Conservation (phyloP, 2,888 invertebrate genomes). For the Seira sanloemensis region DNA sequence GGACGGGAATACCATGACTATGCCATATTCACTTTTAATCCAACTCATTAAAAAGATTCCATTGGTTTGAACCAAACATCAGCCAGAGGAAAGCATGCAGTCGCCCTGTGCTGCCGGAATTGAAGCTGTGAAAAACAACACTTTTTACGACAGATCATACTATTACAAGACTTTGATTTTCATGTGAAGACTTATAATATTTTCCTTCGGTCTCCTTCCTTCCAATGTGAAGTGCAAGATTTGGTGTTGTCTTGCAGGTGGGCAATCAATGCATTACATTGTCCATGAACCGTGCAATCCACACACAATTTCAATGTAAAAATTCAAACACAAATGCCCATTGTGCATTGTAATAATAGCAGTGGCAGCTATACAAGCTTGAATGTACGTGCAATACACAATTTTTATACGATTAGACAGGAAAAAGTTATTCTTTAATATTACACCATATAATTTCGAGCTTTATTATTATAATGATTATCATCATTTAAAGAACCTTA, state of each 20-base stretch:
- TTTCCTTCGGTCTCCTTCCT: too few relatives aligned
- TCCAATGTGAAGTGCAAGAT: too few relatives aligned
- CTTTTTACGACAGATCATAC: too few relatives aligned
- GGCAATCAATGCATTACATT: not conserved
- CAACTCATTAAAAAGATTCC: not conserved
- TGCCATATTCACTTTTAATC: not conserved
- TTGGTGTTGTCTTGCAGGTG: too few relatives aligned
- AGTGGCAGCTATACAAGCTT: not conserved
- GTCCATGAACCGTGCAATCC: not conserved
- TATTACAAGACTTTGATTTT: too few relatives aligned
- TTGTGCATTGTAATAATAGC: too few relatives aligned
- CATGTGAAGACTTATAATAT: too few relatives aligned
- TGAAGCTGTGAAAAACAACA: too few relatives aligned
- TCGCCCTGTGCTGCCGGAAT: too few relatives aligned
- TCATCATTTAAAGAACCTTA: constrained; percentile 21
- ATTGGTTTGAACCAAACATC: not conserved
- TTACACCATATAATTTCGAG: not conserved
- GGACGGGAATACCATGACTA: not conserved
- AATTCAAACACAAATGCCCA: too few relatives aligned
- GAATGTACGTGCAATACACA: not conserved
- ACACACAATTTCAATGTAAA: not conserved
- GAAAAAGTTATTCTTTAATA: not conserved
- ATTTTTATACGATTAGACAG: not conserved
- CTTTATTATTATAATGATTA: not conserved
- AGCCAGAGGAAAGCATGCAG: too few relatives aligned